Percentiles rank a stretch among this genome's conserved stretches.
Evolutionary conservation across 2,113 vertebrate species (phyloP).

Genomic region (Orthonyx spaldingii): DNA sequence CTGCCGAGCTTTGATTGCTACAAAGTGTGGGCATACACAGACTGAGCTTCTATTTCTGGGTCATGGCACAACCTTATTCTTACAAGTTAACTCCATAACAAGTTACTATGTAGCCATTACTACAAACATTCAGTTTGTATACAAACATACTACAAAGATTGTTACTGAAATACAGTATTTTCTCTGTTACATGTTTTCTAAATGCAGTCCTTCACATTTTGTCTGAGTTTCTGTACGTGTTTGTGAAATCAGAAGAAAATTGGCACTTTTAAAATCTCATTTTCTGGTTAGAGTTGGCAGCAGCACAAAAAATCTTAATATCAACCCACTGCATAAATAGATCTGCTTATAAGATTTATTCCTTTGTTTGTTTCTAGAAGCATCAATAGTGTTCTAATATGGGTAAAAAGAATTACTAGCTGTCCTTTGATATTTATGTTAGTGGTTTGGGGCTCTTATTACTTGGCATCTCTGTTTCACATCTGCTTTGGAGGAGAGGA

Average conservation of each 20-base stretch:
- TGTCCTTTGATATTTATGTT: background rate
- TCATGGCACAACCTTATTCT: background rate
- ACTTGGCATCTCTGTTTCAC: background rate
- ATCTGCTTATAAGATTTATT: background rate
- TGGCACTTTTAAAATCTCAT: background rate
- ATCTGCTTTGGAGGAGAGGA: background rate
- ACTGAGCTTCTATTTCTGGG: background rate
- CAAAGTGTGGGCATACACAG: background rate
- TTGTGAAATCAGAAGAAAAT: background rate
- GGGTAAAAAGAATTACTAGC: background rate
- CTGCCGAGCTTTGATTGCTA: background rate
- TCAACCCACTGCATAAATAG: background rate
- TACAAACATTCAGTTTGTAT: no score
- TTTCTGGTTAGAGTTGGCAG: background rate
- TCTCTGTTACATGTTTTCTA: background rate
- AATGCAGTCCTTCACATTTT: background rate
- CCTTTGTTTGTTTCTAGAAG: background rate
- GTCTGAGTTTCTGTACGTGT: background rate
- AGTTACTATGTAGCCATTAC: background rate
- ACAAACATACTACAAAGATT: no score
- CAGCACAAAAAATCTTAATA: background rate
- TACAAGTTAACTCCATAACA: background rate
- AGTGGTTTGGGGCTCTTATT: background rate
- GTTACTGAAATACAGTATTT: background rate
- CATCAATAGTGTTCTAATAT: background rate